Percentiles rank a stretch among this genome's conserved stretches.
phyloP scores from a whole-genome alignment of 2,113 vertebrate genomes.

The Aegotheles bennettii region DNA sequence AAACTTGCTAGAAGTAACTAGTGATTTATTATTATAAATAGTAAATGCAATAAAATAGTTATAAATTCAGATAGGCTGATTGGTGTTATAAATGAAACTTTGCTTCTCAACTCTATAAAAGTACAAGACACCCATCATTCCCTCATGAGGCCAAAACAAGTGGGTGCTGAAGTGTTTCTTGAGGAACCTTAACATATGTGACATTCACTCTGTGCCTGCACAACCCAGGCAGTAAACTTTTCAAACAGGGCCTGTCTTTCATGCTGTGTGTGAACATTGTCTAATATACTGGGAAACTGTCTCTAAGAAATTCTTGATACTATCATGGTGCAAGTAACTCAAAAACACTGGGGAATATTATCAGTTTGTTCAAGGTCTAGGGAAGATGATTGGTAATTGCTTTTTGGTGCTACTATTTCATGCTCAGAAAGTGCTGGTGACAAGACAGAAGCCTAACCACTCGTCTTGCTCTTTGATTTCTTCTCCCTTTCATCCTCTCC shows the following conservation, averaged over 20 bases:
- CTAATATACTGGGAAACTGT: background rate
- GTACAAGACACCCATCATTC: background rate
- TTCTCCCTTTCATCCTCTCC: background rate
- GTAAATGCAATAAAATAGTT: background rate
- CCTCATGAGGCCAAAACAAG: background rate
- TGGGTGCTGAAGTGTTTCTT: background rate
- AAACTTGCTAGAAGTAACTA: background rate
- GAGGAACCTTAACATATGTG: background rate
- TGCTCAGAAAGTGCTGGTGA: background rate
- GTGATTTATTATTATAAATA: background rate
- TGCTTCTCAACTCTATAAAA: background rate
- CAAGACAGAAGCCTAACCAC: background rate
- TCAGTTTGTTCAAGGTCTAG: background rate
- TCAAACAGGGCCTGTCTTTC: background rate
- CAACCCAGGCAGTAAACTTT: background rate
- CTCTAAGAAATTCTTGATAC: background rate
- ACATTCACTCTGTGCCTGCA: rapidly evolving
- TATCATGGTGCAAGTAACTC: background rate
- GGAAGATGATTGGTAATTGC: background rate
- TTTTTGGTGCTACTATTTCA: background rate
- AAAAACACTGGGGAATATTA: background rate
- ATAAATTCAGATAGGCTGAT: background rate
- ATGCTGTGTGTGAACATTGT: background rate
- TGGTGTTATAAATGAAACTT: background rate
- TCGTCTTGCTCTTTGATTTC: slow-evolving; percentile 20